Evolutionary conservation across 2,113 vertebrate species (phyloP).

Genomic region (Pterocles gutturalis): DNA sequence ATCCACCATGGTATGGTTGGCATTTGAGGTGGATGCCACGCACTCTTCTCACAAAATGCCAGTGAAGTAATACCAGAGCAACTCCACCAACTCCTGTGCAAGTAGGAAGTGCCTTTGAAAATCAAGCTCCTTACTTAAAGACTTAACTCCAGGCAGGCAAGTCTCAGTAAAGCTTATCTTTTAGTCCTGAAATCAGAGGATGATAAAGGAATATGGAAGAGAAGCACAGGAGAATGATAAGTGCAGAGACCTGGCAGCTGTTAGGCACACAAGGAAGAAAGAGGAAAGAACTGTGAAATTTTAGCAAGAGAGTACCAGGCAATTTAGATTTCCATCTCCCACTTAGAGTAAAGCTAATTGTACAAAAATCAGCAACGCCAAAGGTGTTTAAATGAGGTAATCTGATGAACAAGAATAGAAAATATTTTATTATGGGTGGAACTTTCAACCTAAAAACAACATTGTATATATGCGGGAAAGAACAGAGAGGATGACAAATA

Average conservation of each 20-base stretch:
- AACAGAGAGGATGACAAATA: background rate
- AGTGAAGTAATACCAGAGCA: background rate
- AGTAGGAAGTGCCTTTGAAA: background rate
- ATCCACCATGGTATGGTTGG: background rate
- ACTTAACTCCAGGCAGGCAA: background rate
- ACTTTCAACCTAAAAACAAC: background rate
- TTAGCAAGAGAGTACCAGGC: background rate
- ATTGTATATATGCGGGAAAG: background rate
- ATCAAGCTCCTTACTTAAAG: background rate
- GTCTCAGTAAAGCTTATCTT: background rate
- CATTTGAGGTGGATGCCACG: accelerated
- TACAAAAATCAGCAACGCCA: background rate
- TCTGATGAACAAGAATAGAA: background rate
- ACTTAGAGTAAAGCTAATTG: background rate
- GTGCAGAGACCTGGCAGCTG: background rate
- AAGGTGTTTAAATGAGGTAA: background rate
- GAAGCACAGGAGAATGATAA: background rate
- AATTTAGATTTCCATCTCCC: background rate
- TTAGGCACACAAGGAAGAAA: background rate
- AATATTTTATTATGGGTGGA: background rate
- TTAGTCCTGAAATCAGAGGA: background rate
- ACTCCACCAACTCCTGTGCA: background rate
- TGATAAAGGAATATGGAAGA: background rate
- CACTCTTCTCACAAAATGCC: background rate
- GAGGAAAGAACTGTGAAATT: background rate